Conservation (phyloP, 2,113 vertebrate genomes). For the Prionailurus viverrinus region DNA sequence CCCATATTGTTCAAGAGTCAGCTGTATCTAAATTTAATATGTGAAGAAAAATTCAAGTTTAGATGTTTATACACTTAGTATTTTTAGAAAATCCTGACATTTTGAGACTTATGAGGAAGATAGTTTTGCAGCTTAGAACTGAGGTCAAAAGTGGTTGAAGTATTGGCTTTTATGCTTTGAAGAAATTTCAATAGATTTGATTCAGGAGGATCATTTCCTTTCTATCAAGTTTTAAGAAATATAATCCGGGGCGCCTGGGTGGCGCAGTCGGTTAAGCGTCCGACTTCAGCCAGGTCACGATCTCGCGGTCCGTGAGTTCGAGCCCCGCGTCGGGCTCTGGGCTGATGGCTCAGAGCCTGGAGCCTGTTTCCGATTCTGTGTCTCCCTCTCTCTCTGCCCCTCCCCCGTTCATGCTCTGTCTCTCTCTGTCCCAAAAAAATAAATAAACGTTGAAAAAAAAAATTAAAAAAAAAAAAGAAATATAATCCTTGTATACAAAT, state of each 20-base stretch:
- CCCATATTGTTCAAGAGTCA: not conserved
- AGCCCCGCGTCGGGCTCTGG: too few relatives aligned
- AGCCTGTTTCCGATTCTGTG: too few relatives aligned
- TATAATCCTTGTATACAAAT: slow-evolving; percentile 5
- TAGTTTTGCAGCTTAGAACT: not conserved
- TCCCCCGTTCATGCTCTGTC: too few relatives aligned
- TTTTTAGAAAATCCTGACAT: not conserved
- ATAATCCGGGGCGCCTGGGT: too few relatives aligned
- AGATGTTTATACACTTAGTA: not conserved
- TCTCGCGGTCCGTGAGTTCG: too few relatives aligned
- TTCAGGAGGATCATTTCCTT: slow-evolving; percentile 16
- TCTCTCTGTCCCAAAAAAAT: too few relatives aligned
- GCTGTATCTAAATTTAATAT: slow-evolving; percentile 2
- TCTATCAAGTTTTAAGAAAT: slow-evolving; percentile 16
- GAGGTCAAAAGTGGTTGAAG: slow-evolving; percentile 28
- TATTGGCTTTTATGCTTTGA: slow-evolving; percentile 19
- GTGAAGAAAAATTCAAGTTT: not conserved
- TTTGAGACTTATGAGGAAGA: not conserved
- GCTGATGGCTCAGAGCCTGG: too few relatives aligned
- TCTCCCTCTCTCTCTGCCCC: too few relatives aligned
- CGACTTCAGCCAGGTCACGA: too few relatives aligned
- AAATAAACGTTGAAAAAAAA: too few relatives aligned
- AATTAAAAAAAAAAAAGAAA: too few relatives aligned
- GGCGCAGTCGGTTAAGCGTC: too few relatives aligned
- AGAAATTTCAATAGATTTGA: slow-evolving; percentile 25